phyloP scores from a whole-genome alignment of 2,113 vertebrate species.

The Lepus americanus region DNA sequence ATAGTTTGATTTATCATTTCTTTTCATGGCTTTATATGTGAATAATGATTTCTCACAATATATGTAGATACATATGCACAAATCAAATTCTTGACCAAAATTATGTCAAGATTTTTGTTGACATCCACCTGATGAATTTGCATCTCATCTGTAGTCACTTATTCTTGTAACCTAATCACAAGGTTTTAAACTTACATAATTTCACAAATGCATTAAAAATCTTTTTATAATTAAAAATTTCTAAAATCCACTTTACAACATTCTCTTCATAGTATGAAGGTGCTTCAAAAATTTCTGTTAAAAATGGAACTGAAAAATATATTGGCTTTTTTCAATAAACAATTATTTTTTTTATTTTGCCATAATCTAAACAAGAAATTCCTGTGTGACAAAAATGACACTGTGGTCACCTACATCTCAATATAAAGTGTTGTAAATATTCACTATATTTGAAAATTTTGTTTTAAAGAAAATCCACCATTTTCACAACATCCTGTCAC shows the following conservation, averaged over 20 bases:
- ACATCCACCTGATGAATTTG: neutral
- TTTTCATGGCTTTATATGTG: neutral
- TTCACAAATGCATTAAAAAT: slow-evolving; percentile 9
- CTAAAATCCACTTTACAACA: neutral
- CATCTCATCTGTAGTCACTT: neutral
- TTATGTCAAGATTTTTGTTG: neutral
- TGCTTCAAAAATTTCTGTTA: no score
- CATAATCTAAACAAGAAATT: neutral
- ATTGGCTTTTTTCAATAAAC: neutral
- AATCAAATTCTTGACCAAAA: slow-evolving; percentile 4
- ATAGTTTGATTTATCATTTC: neutral
- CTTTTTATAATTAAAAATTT: slow-evolving; percentile 11
- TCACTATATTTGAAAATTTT: neutral
- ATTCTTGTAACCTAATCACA: slow-evolving; percentile 10
- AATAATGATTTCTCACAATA: neutral
- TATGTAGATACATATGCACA: neutral
- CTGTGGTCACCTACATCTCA: neutral
- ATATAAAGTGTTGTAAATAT: slow-evolving; percentile 7
- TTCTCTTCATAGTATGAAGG: neutral
- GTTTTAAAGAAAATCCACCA: neutral
- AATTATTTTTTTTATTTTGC: neutral
- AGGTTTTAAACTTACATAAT: neutral
- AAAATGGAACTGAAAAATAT: no score
- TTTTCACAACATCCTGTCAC: neutral
- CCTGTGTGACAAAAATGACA: neutral